Conservation (phyloP, 2,888 invertebrate species). For the Idaea dimidiata region DNA sequence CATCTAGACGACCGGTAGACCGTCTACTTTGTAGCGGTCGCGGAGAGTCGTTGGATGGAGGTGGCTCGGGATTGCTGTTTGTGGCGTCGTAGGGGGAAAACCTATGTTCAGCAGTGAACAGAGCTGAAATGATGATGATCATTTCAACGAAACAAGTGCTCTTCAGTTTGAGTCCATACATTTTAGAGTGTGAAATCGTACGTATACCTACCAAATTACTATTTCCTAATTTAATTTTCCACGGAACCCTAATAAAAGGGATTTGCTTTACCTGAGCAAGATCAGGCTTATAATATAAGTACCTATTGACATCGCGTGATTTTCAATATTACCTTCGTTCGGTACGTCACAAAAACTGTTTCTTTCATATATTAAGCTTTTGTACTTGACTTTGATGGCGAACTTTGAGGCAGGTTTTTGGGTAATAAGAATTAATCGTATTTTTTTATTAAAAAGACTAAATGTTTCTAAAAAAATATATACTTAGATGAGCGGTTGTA, state of each 20-base stretch:
- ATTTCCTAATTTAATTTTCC: background rate
- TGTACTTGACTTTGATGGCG: constrained; percentile 12
- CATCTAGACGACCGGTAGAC: too few species aligned
- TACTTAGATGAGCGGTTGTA: background rate
- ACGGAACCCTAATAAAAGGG: constrained; percentile 15
- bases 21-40: too few species aligned
- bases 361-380: constrained; percentile 3
- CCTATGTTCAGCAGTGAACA: too few species aligned
- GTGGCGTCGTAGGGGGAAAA: too few species aligned
- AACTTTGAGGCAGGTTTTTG: background rate
- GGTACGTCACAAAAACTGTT: constrained; percentile 13
- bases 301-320: constrained; percentile 16
- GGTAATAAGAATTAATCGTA: background rate
- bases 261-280: constrained; percentile 19
- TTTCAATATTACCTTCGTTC: constrained; percentile 12
- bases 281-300: constrained; percentile 18
- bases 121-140: too few species aligned
- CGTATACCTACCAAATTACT: too few species aligned
- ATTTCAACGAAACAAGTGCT: background rate
- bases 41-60: too few species aligned
- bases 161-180: background rate
- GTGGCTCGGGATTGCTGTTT: too few species aligned
- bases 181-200: too few species aligned
- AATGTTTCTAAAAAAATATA: background rate
- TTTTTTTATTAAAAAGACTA: background rate